These are phyloP conservation scores for Rhagonycha lutea DNA, from an alignment of 2,888 invertebrate species.

Conservation along the genomic window DNA sequence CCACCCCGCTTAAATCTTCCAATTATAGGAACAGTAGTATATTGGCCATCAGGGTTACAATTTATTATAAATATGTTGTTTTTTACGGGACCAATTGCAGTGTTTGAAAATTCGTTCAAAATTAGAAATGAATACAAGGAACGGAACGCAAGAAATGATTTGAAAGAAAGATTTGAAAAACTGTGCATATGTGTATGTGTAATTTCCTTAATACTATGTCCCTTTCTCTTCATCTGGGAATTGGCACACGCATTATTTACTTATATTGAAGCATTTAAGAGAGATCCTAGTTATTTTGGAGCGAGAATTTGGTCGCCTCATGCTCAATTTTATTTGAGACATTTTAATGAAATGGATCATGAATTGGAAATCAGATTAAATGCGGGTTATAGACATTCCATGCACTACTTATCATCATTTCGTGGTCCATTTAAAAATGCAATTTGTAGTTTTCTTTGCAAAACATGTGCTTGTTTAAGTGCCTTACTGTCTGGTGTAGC, in stretches of 20 bases:
- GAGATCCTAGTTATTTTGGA: conserved; percentile 88
- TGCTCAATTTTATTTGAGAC: conserved; percentile 85
- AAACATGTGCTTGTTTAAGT: conserved; percentile 83
- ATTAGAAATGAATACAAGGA: conserved; percentile 89
- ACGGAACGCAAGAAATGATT: conserved; percentile 73
- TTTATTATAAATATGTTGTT: conserved; percentile 90
- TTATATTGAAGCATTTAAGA: conserved; percentile 86
- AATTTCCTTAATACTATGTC: conserved; percentile 82
- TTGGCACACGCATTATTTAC: conserved; percentile 91
- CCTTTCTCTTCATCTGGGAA: conserved; percentile 92
- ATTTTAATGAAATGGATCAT: conserved; percentile 98
- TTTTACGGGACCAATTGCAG: conserved; percentile 94
- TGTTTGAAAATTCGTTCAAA: conserved; percentile 96
- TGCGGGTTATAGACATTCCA: conserved; percentile 90
- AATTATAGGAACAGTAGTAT: conserved; percentile 82
- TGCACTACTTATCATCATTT: conserved; percentile 91
- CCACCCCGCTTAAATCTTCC: conserved; percentile 86
- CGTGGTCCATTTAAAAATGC: conserved; percentile 80
- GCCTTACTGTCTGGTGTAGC: conserved; percentile 81
- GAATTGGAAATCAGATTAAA: conserved; percentile 91
- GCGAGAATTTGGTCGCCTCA: conserved; percentile 91
- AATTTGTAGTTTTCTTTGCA: conserved; percentile 80
- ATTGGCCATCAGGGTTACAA: conserved; percentile 85
- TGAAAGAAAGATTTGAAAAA: conserved; percentile 74
- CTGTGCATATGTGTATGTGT: conserved; percentile 80